Conservation (phyloP, 2,888 invertebrate species). For the Dynastes grantii region DNA sequence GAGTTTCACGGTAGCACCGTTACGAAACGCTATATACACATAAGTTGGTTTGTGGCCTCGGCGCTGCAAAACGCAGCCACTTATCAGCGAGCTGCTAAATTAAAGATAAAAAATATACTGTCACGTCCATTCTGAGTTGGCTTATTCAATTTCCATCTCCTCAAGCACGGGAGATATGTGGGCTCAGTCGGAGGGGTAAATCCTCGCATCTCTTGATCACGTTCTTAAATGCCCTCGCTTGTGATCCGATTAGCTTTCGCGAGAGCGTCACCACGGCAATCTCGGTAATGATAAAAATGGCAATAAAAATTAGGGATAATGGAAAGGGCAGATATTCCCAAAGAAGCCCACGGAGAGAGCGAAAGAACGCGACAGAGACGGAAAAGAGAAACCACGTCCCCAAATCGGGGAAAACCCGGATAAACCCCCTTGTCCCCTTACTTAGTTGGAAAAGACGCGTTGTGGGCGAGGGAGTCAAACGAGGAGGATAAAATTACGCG, state of each 20-base stretch:
- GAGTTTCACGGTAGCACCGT: not conserved
- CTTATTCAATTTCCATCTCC: constrained; percentile 70
- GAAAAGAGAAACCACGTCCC: too few species aligned
- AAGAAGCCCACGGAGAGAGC: constrained; percentile 37
- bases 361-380: constrained; percentile 59
- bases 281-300: constrained; percentile 71
- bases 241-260: constrained; percentile 70
- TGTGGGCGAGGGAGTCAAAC: constrained; percentile 62
- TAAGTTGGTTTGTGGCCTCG: not conserved
- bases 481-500: constrained; percentile 78
- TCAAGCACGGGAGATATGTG: constrained; percentile 64
- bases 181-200: constrained; percentile 65
- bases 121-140: constrained; percentile 69
- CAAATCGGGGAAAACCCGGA: constrained; percentile 63
- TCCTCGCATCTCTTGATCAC: constrained; percentile 69
- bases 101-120: constrained; percentile 71
- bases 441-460: constrained; percentile 53
- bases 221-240: constrained; percentile 69
- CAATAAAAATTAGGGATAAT: constrained; percentile 72
- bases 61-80: constrained; percentile 61
- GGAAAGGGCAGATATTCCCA: constrained; percentile 61
- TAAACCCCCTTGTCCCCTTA: not conserved
- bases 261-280: constrained; percentile 62
- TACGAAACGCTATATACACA: constrained; percentile 6
- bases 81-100: constrained; percentile 70